Conservation (phyloP, 2,113 vertebrate genomes). For the Potamarius usumacintae region DNA sequence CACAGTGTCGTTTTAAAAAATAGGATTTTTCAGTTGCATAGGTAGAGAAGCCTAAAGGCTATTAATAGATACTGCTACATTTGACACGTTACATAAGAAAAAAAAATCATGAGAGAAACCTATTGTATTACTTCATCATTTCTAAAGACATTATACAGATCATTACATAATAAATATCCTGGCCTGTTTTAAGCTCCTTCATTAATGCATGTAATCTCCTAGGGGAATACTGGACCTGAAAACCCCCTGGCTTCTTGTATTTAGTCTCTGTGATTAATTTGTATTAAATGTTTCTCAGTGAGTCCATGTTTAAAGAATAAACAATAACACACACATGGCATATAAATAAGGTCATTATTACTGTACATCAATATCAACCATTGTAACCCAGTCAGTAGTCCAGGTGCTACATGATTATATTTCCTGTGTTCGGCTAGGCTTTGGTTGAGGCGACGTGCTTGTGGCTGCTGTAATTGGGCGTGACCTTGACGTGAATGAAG, state of each 20-base stretch:
- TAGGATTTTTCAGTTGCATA: constrained; percentile 19
- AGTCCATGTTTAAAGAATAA: not conserved
- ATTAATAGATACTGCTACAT: not conserved
- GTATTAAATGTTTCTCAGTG: not conserved
- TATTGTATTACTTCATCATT: constrained; percentile 27
- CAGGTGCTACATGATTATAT: not conserved
- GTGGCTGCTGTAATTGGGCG: constrained; percentile 54
- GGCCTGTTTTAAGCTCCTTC: not conserved
- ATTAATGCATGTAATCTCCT: not conserved
- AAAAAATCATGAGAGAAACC: not conserved
- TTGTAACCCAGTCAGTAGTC: constrained; percentile 5
- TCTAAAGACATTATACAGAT: constrained; percentile 5
- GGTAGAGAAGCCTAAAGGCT: not conserved
- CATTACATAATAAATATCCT: constrained; percentile 17
- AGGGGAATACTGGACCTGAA: not conserved
- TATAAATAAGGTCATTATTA: not conserved
- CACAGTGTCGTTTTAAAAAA: not conserved
- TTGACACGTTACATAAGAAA: constrained; percentile 15
- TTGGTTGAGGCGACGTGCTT: constrained; percentile 31
- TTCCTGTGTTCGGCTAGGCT: constrained; percentile 23
- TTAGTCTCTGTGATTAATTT: constrained; percentile 1
- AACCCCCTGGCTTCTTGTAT: not conserved
- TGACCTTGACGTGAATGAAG: constrained; percentile 80
- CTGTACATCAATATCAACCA: not conserved
- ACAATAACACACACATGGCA: not conserved